Percentiles rank a stretch among this genome's conserved stretches.
phyloP scores from a whole-genome alignment of 2,113 vertebrate species.

The Andinoacara biseriatus region DNA sequence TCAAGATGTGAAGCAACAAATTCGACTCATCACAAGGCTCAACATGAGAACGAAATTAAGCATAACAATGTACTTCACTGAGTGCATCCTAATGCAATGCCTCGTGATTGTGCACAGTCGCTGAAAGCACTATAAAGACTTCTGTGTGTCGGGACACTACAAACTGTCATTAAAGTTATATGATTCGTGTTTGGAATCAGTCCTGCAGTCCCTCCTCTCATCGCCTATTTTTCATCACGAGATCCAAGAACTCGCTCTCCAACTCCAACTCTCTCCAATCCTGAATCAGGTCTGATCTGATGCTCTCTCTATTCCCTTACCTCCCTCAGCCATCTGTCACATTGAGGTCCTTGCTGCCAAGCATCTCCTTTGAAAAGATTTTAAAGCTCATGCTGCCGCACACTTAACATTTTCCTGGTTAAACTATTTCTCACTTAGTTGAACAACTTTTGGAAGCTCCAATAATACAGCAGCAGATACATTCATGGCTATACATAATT shows the following conservation, averaged over 20 bases:
- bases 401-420: constrained; percentile 34
- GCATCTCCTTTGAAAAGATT: constrained; percentile 59
- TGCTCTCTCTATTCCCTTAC: constrained; percentile 65
- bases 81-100: constrained; percentile 26
- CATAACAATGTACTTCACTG: constrained; percentile 16
- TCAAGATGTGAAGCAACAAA: constrained; percentile 33
- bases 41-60: constrained; percentile 2
- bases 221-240: constrained; percentile 48
- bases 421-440: constrained; percentile 44
- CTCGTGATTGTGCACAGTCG: constrained; percentile 33
- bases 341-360: constrained; percentile 62
- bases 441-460: background rate
- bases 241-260: constrained; percentile 57
- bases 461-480: background rate
- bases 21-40: constrained; percentile 22
- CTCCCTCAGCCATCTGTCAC: constrained; percentile 79
- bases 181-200: constrained; percentile 55
- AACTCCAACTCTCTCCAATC: constrained; percentile 28
- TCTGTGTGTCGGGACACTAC: constrained; percentile 7
- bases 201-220: constrained; percentile 46
- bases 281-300: constrained; percentile 67
- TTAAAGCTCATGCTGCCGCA: constrained; percentile 53
- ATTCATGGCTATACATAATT: background rate
- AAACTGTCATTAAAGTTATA: constrained; percentile 60
- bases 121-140: constrained; percentile 40